phyloP scores from a whole-genome alignment of 2,888 invertebrate genomes.

The Apocheima hispidaria region DNA sequence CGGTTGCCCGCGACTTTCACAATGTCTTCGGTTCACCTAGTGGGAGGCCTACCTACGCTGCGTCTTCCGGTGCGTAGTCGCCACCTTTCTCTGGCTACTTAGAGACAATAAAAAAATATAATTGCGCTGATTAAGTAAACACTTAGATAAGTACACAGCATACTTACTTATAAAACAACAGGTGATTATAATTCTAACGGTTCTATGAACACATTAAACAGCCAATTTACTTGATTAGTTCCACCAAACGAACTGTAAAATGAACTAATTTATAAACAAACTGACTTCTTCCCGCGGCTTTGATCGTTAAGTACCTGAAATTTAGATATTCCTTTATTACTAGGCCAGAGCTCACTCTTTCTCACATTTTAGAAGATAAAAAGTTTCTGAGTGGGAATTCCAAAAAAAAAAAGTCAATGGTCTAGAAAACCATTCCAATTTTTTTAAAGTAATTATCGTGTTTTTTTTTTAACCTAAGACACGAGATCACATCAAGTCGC shows the following conservation, averaged over 20 bases:
- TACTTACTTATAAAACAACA: not conserved
- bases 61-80: no score
- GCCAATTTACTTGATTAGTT: slow-evolving; percentile 20
- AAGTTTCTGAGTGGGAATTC: no score
- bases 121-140: not conserved
- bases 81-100: no score
- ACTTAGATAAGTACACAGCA: not conserved
- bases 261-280: slow-evolving; percentile 20
- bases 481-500: no score
- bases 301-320: slow-evolving; percentile 4
- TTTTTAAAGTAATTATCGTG: no score
- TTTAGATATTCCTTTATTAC: slow-evolving; percentile 2
- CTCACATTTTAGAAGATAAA: not conserved
- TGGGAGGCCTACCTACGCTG: no score
- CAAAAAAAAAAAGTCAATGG: no score
- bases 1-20: no score
- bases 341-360: not conserved
- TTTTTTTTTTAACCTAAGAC: no score
- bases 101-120: no score
- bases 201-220: slow-evolving; percentile 6
- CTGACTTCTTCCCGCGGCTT: slow-evolving; percentile 13
- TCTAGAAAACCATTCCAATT: no score
- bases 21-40: no score
- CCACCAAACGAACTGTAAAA: slow-evolving; percentile 18
- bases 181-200: not conserved